Percentiles rank a stretch among this genome's conserved stretches.
Conservation (phyloP, 53 echinoderm and acorn worm genomes). For the Actinopyga echinites region DNA sequence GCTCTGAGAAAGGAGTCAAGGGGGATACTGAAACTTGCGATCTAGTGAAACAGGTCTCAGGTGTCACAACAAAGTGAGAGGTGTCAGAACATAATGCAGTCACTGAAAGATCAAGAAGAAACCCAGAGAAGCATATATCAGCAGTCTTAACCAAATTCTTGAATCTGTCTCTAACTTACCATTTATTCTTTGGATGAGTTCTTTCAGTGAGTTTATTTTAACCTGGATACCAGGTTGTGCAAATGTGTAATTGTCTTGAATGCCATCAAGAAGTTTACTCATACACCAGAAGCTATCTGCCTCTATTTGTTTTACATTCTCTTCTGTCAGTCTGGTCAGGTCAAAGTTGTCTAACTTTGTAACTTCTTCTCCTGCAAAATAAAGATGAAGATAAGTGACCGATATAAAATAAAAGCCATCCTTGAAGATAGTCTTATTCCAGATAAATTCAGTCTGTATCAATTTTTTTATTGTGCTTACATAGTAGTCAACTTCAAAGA, state of each 20-base stretch:
- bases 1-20: no score
- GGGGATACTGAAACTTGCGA: no score
- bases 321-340: constrained; percentile 63
- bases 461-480: no score
- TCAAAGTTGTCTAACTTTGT: constrained; percentile 47
- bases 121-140: background rate
- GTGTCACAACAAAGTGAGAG: background rate
- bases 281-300: constrained; percentile 98
- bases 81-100: background rate
- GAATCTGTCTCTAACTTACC: constrained; percentile 50
- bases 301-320: constrained; percentile 75
- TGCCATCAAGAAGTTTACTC: constrained; percentile 95
- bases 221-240: constrained; percentile 97
- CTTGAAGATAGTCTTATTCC: no score
- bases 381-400: no score
- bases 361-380: constrained; percentile 45
- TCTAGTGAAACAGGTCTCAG: no score
- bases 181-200: constrained; percentile 94
- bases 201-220: constrained; percentile 85
- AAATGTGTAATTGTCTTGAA: constrained; percentile 98
- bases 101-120: background rate
- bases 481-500: no score
- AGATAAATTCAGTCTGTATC: no score
- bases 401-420: no score
- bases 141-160: background rate